phyloP scores from a whole-genome alignment of 2,113 vertebrate genomes.

The Damaliscus lunatus region DNA sequence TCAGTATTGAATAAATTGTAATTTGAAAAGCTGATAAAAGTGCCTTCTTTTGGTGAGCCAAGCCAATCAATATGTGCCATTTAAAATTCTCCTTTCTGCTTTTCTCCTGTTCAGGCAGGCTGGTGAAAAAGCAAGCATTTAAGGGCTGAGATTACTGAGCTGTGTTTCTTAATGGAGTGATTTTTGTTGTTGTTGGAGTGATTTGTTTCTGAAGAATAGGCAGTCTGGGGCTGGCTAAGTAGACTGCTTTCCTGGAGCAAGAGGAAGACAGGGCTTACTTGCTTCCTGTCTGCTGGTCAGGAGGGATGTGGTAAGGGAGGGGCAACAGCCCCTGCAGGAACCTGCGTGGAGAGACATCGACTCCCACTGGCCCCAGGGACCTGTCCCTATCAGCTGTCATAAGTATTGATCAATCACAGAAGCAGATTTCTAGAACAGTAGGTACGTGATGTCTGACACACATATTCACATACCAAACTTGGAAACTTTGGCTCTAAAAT shows the following conservation, averaged over 20 bases:
- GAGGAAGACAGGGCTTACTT: background rate
- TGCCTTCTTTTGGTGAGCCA: constrained; percentile 31
- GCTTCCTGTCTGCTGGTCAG: background rate
- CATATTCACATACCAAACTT: background rate
- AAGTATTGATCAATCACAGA: background rate
- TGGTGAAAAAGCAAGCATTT: background rate
- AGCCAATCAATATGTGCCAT: constrained; percentile 49
- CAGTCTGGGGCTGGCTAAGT: background rate
- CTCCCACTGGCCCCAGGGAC: background rate
- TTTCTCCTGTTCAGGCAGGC: background rate
- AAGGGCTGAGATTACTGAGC: background rate
- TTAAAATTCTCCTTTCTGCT: constrained; percentile 50
- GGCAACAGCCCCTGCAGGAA: background rate
- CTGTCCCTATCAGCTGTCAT: background rate
- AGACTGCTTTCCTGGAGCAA: background rate
- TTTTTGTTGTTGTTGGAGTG: background rate
- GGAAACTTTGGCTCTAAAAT: background rate
- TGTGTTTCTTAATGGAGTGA: constrained; percentile 48
- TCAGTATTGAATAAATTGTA: constrained; percentile 49
- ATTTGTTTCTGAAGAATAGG: constrained; percentile 40
- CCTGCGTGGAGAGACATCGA: background rate
- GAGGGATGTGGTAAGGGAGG: background rate
- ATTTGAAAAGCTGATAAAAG: constrained; percentile 62
- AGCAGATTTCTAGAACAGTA: background rate
- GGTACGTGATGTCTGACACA: background rate